Conservation (phyloP, 2,888 invertebrate species). For the Dryomyza anilis region DNA sequence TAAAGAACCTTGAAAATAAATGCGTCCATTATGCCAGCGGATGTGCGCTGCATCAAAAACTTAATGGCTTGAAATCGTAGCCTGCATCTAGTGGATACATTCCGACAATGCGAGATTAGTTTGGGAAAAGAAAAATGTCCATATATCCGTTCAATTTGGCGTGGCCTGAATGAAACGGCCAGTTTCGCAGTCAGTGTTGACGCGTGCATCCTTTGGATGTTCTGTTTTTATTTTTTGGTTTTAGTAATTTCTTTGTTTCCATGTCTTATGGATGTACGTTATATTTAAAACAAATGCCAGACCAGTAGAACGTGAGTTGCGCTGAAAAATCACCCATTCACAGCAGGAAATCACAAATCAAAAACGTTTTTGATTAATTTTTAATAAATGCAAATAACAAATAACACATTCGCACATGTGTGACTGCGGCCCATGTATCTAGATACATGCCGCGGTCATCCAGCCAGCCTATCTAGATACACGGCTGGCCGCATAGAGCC, state of each 20-base stretch:
- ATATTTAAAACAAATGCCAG: constrained; percentile 10
- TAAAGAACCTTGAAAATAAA: too few relatives aligned
- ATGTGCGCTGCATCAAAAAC: too few relatives aligned
- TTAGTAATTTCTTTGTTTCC: background rate
- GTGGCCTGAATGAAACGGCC: background rate
- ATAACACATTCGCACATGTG: constrained; percentile 7
- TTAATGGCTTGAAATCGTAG: too few relatives aligned
- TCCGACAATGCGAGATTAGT: too few relatives aligned
- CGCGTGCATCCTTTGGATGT: background rate
- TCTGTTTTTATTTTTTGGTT: background rate
- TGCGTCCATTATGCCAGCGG: too few relatives aligned
- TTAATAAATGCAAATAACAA: constrained; percentile 45
- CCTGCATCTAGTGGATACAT: too few relatives aligned
- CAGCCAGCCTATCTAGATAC: background rate
- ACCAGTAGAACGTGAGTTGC: background rate
- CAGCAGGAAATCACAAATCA: constrained; percentile 59
- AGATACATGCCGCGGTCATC: too few relatives aligned
- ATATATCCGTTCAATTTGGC: constrained; percentile 16
- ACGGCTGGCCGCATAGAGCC: background rate
- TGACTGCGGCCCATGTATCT: too few relatives aligned
- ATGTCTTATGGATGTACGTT: background rate
- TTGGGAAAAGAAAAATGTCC: too few relatives aligned
- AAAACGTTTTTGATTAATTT: constrained; percentile 57
- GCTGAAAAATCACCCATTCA: constrained; percentile 35
- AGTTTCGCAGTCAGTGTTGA: background rate